Evolutionary conservation across 2,797 vertebrate genomes (phyloP), one percentile per base, ranked within the genome.

Genomic region (Takifugu rubripes): DNA sequence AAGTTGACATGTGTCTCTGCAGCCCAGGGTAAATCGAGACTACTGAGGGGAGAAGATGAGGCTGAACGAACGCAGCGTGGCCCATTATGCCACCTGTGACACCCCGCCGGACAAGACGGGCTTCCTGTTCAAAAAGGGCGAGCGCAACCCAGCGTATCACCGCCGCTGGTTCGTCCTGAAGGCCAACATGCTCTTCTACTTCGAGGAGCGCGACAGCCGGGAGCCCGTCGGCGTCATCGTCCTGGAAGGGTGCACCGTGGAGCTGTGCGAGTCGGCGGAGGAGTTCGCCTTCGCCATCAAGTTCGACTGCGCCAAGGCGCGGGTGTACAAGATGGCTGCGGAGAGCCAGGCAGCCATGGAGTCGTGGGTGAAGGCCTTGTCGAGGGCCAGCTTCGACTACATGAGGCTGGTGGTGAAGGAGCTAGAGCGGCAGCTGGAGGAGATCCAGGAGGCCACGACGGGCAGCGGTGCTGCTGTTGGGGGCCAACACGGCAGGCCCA

Each of bases 111-210:
- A 99, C 91, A 94, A 95, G 50, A 78, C 92, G 0, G 97, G 97
- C 63, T 96, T 95, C 88, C 89, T 99, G 66, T 90, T 90, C 78
- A 98, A 99, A 84, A 95, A 94, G 5, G 95, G 96, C 0, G 96
- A 97, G 67, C 93, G 95, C 24, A 93, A 96, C 86, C 92, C 94
- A 0, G 92, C 94, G 0, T 98, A 95, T 57, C 95, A 98, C 61
- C 91, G 93, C 1, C 97, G 97, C 77, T 99, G 97, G 97, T 99
- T 96, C 5, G 92, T 98, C 72, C 92, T 99, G 36, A 97, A 96
- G 58, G 94, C 95, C 10, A 99, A 99, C 91, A 94, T 99, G 94
- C 94, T 99, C 58, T 99, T 99, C 90, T 97, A 98, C 91, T 98
- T 98, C 0, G 97, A 99, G 88, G 93, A 95, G n/a, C 85, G 90